Conservation (phyloP, 1,140 invertebrate species). For the Pseudomyrmex sp. region DNA sequence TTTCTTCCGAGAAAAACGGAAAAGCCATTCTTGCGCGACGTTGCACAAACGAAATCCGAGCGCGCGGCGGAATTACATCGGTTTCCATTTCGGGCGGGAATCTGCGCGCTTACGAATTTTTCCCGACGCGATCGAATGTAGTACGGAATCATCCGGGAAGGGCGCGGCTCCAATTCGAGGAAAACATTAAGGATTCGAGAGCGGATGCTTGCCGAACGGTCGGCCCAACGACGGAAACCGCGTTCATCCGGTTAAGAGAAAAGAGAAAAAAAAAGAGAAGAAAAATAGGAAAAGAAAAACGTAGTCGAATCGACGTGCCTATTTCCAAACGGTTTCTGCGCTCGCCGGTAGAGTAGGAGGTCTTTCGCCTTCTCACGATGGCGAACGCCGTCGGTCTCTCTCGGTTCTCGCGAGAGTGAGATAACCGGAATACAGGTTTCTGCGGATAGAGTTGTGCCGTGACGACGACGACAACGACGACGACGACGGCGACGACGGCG, state of each 20-base stretch:
- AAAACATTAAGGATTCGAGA: slow-evolving; percentile 8
- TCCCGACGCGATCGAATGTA: background rate
- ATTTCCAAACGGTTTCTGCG: slow-evolving; percentile 67
- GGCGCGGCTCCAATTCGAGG: background rate
- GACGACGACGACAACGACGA: slow-evolving; percentile 60
- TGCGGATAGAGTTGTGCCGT: slow-evolving; percentile 81
- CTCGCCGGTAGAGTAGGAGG: slow-evolving; percentile 57
- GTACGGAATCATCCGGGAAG: slow-evolving; percentile 1
- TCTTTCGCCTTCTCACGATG: slow-evolving; percentile 70
- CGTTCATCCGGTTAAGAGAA: slow-evolving; percentile 2
- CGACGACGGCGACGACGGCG: too few relatives aligned
- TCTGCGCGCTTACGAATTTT: slow-evolving; percentile 1
- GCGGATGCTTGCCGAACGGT: slow-evolving; percentile 5
- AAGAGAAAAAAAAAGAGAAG: slow-evolving; percentile 23
- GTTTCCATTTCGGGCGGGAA: background rate
- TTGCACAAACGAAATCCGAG: background rate
- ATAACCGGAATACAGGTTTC: slow-evolving; percentile 83
- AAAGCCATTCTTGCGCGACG: background rate
- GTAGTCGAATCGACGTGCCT: slow-evolving; percentile 39
- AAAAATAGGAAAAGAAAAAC: slow-evolving; percentile 13
- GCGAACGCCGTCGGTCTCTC: slow-evolving; percentile 61
- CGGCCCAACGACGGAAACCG: slow-evolving; percentile 25
- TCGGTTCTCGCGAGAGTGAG: slow-evolving; percentile 67
- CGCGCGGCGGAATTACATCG: background rate
- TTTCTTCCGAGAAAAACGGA: background rate